phyloP scores from a whole-genome alignment of 1,140 invertebrate genomes.

The Ceratina calcarata region DNA sequence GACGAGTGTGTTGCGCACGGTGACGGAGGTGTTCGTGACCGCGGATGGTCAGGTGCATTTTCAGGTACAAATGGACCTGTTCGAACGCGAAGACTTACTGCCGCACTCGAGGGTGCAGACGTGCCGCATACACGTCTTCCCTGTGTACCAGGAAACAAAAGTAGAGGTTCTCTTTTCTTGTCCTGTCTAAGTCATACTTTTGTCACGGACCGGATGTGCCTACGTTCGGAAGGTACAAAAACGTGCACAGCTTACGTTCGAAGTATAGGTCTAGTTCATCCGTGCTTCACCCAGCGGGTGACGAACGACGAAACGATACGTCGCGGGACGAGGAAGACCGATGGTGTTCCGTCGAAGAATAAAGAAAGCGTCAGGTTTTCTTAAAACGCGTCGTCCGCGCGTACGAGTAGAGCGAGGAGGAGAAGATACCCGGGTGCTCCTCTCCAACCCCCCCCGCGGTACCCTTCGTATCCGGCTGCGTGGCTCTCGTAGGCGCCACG shows the following conservation, averaged over 20 bases:
- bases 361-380: conserved; percentile 60
- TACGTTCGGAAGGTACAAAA: no score
- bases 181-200: not conserved
- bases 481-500: conserved; percentile 62
- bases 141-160: not conserved
- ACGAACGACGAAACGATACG: no score
- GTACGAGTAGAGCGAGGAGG: not conserved
- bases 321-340: not conserved
- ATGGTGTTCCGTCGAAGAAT: conserved; percentile 3
- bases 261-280: no score
- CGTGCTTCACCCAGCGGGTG: no score
- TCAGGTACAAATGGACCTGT: no score
- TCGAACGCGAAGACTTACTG: no score
- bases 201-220: not conserved
- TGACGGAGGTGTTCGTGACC: no score
- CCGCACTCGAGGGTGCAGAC: no score
- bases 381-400: conserved; percentile 64
- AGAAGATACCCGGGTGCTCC: not conserved
- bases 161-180: no score
- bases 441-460: not conserved
- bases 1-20: no score
- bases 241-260: no score
- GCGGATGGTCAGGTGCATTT: no score
- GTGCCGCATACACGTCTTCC: not conserved
- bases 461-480: conserved; percentile 59